phyloP scores from a whole-genome alignment of 2,113 vertebrate species.

The Hymenochirus boettgeri region DNA sequence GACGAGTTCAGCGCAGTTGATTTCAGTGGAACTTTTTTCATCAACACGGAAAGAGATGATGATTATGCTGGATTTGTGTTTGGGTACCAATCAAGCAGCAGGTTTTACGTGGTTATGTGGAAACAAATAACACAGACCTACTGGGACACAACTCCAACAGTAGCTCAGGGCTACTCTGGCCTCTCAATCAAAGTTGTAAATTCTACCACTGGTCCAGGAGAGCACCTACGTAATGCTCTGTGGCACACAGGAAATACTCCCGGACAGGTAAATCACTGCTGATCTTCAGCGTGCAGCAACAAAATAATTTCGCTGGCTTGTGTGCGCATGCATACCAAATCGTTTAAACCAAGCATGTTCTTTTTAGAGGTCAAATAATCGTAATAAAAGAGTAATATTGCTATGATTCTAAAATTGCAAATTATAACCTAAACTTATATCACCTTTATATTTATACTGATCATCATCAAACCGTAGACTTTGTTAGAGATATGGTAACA shows the following conservation, averaged over 20 bases:
- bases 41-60: constrained; percentile 95
- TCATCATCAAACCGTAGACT: too few relatives aligned
- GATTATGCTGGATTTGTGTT: constrained; percentile 98
- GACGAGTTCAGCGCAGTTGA: constrained; percentile 97
- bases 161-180: constrained; percentile 93
- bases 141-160: constrained; percentile 87
- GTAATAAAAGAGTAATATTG: too few relatives aligned
- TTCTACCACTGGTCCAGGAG: constrained; percentile 94
- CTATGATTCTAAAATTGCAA: too few relatives aligned
- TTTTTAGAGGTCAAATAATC: too few relatives aligned
- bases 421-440: too few relatives aligned
- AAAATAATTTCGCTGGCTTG: too few relatives aligned
- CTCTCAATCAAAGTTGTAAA: constrained; percentile 97
- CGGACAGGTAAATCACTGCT: constrained; percentile 73
- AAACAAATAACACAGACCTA: constrained; percentile 97
- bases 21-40: constrained; percentile 97
- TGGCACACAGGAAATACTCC: constrained; percentile 97
- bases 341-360: too few relatives aligned
- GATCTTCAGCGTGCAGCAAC: too few relatives aligned
- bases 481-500: too few relatives aligned
- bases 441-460: too few relatives aligned
- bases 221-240: constrained; percentile 93
- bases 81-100: constrained; percentile 94
- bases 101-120: constrained; percentile 98
- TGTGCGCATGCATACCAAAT: too few relatives aligned